Evolutionary conservation across 2,113 vertebrate genomes (phyloP).

Genomic region (Ptychochromis oligacanthus): DNA sequence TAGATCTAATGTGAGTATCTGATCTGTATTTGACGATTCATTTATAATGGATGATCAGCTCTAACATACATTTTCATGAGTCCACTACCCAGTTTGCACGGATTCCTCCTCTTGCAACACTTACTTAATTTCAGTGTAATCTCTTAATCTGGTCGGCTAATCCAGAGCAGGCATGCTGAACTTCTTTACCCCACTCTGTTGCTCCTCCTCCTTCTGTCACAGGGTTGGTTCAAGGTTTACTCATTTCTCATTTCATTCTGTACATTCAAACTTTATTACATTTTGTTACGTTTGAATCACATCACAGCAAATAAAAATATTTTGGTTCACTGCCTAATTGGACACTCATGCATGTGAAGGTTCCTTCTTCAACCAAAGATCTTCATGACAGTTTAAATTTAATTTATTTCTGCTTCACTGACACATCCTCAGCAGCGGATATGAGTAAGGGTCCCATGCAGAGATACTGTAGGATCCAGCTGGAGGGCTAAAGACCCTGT

Average conservation of each 20-base stretch:
- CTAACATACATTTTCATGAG: constrained; percentile 13
- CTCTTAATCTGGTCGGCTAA: constrained; percentile 81
- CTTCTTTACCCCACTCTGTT: constrained; percentile 67
- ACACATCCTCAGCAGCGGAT: constrained; percentile 29
- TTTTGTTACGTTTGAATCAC: not conserved
- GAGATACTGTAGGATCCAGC: constrained; percentile 31
- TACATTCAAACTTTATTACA: not conserved
- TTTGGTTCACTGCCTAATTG: not conserved
- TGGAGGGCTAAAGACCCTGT: constrained; percentile 15
- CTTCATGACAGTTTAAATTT: constrained; percentile 29
- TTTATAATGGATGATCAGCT: constrained; percentile 5
- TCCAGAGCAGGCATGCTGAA: constrained; percentile 72
- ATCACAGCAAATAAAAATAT: constrained; percentile 1
- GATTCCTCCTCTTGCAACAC: constrained; percentile 53
- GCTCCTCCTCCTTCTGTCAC: constrained; percentile 48
- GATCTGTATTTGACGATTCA: not conserved
- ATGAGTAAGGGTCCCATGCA: constrained; percentile 17
- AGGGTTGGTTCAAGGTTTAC: constrained; percentile 5
- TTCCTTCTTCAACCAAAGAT: constrained; percentile 72
- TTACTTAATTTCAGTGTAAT: constrained; percentile 77
- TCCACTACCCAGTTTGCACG: constrained; percentile 27
- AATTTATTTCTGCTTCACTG: constrained; percentile 12
- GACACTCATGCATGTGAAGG: constrained; percentile 30
- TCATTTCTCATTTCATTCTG: not conserved
- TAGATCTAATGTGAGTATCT: constrained; percentile 6